These are phyloP conservation scores for Achlya flavicornis DNA, from an alignment of 2,888 invertebrate genomes.

Conservation along the genomic window DNA sequence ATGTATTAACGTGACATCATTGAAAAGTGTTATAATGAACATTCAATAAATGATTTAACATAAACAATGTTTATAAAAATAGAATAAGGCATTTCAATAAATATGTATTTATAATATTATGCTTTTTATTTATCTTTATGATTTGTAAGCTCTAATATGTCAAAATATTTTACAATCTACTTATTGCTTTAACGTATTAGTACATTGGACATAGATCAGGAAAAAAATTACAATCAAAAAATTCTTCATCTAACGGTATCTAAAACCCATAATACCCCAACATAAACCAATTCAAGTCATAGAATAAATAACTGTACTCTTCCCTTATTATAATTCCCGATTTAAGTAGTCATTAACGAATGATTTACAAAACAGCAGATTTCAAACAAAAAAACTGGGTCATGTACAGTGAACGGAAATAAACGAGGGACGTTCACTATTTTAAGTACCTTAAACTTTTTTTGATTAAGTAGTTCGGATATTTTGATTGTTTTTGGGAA, in stretches of 20 bases:
- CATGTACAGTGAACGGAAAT: too few relatives aligned
- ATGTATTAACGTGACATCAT: background rate
- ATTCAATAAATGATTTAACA: background rate
- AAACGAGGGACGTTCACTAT: too few relatives aligned
- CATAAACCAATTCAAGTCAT: background rate
- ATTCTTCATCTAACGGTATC: background rate
- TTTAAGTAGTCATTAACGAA: background rate
- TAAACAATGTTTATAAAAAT: constrained; percentile 12
- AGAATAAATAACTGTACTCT: background rate
- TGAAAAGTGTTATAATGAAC: background rate
- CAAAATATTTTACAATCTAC: constrained; percentile 2
- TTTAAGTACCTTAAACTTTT: too few relatives aligned
- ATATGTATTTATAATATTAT: constrained; percentile 31
- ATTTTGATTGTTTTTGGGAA: background rate
- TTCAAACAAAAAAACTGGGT: too few relatives aligned
- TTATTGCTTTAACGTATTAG: background rate
- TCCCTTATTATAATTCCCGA: background rate
- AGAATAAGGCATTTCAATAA: constrained; percentile 26
- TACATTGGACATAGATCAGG: background rate
- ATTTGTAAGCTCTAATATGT: background rate
- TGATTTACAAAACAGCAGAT: background rate
- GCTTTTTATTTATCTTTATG: constrained; percentile 30
- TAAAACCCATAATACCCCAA: background rate
- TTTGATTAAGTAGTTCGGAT: too few relatives aligned
- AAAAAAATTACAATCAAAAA: background rate